Base-by-base conservation (phyloP, 1,140 invertebrate genomes). In the Drosophila orena region DNA sequence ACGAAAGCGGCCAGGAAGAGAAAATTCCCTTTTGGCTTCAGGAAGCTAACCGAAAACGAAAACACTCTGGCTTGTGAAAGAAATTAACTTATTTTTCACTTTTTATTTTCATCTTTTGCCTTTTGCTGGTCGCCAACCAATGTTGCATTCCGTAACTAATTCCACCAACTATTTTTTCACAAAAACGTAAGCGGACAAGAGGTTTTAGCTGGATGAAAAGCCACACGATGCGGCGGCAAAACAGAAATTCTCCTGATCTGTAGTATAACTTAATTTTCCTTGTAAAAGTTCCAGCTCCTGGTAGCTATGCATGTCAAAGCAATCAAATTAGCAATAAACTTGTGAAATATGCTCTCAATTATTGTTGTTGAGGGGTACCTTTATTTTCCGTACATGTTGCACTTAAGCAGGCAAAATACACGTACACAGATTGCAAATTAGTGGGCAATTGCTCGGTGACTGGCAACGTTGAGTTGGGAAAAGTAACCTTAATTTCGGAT, bases 1-100 rank as follows among this genome's bases (percentile, higher is more conserved):
- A 53, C 20, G 64, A 38, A 56, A 35, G 50, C 27, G 40, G 43
- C 27, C 42, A 56, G 27, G 17, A 68, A 69, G 38, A 47, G 47
- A 34, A 42, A 57, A 66, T 69, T 66, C 40, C 60, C 47, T 42
- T 1, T 11, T 6, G 40, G 20, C 12, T 20, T 27, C 3, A 30
- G 2, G 24, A 15, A 8, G 27, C 4, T 30, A 42, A 37, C 27
- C 40, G 34, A 52, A 65, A 68, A 22, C 40, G 34, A 52, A 65
- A 68, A 22, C 27, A 20, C 22, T 30, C 7, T 12, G 27, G 10
- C 1, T 57, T 35, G n/a, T 50, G 59, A 50, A 64, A 11, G 30
- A 43, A 40, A 43, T 64, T 24, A 64, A 50, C 7, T 30, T 30
- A 7, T 30, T 30, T 27, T 30, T 30, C 8, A 30, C 10, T 30